These are phyloP conservation scores for Ochotona princeps DNA, from an alignment of 2,113 vertebrate genomes.

Conservation along the genomic window DNA sequence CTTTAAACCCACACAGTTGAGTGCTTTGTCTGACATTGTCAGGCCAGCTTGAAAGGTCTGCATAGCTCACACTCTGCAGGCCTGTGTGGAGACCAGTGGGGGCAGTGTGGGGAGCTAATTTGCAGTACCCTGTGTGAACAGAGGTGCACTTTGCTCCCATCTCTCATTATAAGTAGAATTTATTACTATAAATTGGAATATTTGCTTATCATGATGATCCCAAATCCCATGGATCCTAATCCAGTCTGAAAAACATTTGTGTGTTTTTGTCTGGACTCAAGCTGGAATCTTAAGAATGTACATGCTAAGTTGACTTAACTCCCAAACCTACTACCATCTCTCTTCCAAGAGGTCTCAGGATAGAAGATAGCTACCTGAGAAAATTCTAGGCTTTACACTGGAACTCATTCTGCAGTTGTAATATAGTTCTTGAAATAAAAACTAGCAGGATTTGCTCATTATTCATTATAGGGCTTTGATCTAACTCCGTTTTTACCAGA, in stretches of 20 bases:
- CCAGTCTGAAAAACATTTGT: not conserved
- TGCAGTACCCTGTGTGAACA: not conserved
- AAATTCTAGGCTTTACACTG: not conserved
- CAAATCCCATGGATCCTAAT: not conserved
- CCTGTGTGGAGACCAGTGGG: not conserved
- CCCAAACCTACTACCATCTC: not conserved
- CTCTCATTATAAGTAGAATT: not conserved
- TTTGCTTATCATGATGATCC: not conserved
- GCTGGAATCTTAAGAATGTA: not conserved
- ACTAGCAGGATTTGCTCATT: not conserved
- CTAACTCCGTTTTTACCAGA: not conserved
- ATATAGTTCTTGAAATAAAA: slow-evolving; percentile 34
- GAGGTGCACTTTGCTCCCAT: not conserved
- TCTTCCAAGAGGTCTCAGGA: not conserved
- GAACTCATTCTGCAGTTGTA: not conserved
- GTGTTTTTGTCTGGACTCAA: slow-evolving; percentile 11
- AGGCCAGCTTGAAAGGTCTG: not conserved
- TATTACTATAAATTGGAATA: slow-evolving; percentile 16
- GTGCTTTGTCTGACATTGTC: not conserved
- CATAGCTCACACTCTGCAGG: not conserved
- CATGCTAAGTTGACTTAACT: not conserved
- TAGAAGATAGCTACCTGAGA: not conserved
- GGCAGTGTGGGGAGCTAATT: not conserved
- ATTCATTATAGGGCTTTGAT: not conserved
- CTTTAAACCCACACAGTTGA: not conserved